Base-by-base conservation (phyloP, 2,888 invertebrate genomes). In the Parasteatoda lunata region DNA sequence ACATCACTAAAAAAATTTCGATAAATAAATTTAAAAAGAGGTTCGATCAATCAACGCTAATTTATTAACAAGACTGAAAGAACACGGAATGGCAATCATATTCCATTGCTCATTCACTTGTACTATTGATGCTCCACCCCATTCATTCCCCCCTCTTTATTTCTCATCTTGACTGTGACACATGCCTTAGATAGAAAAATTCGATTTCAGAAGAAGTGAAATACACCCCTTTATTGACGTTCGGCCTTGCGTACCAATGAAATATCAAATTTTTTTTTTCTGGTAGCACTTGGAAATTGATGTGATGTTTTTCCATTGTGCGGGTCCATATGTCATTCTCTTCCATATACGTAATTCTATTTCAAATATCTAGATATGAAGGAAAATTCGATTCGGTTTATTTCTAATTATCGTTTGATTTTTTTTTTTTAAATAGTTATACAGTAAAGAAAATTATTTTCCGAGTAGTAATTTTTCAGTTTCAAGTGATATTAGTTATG, bases 11-110 rank as follows among this genome's bases (percentile, higher is more conserved):
- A n/a, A 13, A n/a, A 59, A n/a, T 59, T 59, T 9, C 59, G n/a
- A 59, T 59, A 59, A 59, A 59, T 59, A 59, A 59, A 59, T 59
- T 59, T 30, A 30, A 1, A 59, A 13, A 59, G 59, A 13, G 9
- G n/a, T 59, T 59, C 59, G 11, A 59, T 59, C 59, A 59, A 59
- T 59, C 59, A 59, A 59, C 59, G n/a, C 59, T 59, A 59, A 59
- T 59, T 59, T 59, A 59, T 59, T 59, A 59, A 59, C 9, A n/a
- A 9, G 9, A 59, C 8, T n/a, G n/a, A 59, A 59, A 54, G n/a
- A 59, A 59, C 59, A n/a, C 7, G n/a, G 59, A 59, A 59, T 59
- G n/a, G n/a, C 59, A 59, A 59, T 59, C 11, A 59, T 59, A 59
- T n/a, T 9, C n/a, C 59, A 59, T 59, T 59, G 4, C 59, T 30